Evolutionary conservation across 2,113 vertebrate species (phyloP).

Genomic region (Cephalopholis sonnerati): DNA sequence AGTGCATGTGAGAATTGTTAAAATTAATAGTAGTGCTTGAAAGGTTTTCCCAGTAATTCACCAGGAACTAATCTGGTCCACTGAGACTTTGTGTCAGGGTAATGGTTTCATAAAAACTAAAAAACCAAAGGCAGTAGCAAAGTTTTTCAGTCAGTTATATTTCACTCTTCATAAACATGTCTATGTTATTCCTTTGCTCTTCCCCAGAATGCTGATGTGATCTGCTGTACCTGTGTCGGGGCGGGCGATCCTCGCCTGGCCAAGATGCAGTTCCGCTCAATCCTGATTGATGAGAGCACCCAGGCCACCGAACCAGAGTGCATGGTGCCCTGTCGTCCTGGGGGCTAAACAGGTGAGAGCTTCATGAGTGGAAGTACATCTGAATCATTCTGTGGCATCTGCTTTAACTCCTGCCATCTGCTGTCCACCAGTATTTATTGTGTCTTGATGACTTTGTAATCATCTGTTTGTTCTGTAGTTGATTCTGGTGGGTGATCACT

Average conservation of each 20-base stretch:
- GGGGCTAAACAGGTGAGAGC: slow-evolving; percentile 92
- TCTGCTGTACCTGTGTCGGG: slow-evolving; percentile 95
- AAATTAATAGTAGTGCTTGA: too few species aligned
- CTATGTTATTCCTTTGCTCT: not conserved
- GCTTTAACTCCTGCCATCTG: not conserved
- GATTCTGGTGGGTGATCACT: slow-evolving; percentile 96
- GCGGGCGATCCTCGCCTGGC: slow-evolving; percentile 94
- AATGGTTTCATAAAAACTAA: not conserved
- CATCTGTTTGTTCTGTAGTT: slow-evolving; percentile 78
- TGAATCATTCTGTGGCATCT: not conserved
- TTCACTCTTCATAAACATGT: not conserved
- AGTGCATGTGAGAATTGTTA: too few species aligned
- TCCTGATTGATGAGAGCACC: slow-evolving; percentile 95
- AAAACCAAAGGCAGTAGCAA: not conserved
- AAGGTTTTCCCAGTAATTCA: too few species aligned
- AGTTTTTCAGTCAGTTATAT: not conserved
- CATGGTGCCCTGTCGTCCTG: slow-evolving; percentile 95
- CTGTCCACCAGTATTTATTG: not conserved
- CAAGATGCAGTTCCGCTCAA: slow-evolving; percentile 97
- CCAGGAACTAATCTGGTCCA: too few species aligned
- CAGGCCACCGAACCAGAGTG: slow-evolving; percentile 96
- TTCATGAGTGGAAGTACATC: not conserved
- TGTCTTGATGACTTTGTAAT: not conserved
- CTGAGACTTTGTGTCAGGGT: not conserved
- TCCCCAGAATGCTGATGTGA: slow-evolving; percentile 92